Base-by-base conservation (phyloP, 2,888 invertebrate genomes). In the Agriotes lineatus region DNA sequence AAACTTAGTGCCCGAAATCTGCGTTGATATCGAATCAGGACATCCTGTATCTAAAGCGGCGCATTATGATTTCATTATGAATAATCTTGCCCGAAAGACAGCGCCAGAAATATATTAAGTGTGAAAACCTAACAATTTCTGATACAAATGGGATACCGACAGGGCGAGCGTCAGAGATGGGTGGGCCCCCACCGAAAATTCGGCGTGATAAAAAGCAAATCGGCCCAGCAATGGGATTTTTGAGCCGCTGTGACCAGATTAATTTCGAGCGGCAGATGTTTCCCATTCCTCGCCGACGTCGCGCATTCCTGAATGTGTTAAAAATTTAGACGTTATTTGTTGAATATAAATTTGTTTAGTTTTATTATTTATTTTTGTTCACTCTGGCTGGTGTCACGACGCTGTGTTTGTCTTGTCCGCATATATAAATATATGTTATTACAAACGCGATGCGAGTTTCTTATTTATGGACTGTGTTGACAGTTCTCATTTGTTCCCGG, bases 391-490 rank as follows among this genome's bases (percentile, higher is more conserved):
- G 79, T 79, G 79, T 79, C 78, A 78, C 77, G 75, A 75, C 77
- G 78, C 75, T 75, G 70, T 80, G 79, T 81, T 81, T 80, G 78
- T 77, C 78, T 80, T 79, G 52, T 52, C 52, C 78, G 76, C 75
- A 77, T 78, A 77, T 81, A 81, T 82, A 82, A 82, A 82, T 82
- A 82, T 81, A 82, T 82, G 81, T 82, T 83, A 82, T 82, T 82
- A 82, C 81, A 80, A 80, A 79, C 77, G 70, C 78, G 78, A 78
- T 78, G 79, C 77, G 77, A 79, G 80, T 79, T 81, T 81, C 80
- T 82, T 83, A 83, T 84, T 84, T 84, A 84, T 83, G 84, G 82
- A 82, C 81, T 82, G 81, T 81, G 82, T 84, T 84, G 84, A 84
- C 84, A 82, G 79, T 81, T 82, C 82, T 82, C 83, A 83, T 84